Base-by-base conservation (phyloP, 1,140 invertebrate genomes). In the Heliconius hermathena region DNA sequence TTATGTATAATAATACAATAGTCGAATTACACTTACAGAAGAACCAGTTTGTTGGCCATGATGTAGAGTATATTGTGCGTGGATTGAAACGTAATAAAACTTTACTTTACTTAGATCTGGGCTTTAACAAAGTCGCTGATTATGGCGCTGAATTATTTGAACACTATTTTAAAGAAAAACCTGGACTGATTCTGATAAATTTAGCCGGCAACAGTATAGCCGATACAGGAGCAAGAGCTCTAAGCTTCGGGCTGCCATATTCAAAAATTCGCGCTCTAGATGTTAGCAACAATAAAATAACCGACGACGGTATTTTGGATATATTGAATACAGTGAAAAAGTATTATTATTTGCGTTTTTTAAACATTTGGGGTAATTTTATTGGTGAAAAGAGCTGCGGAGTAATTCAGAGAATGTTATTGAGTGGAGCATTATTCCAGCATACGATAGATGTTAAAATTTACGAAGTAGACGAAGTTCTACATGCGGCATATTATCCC, bases 11-110 rank as follows among this genome's bases (percentile, higher is more conserved):
- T 80, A 79, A 76, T 1, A 90, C 86, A 16, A 87, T 96, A 41
- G 88, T 91, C 2, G 95, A 96, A 82, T 82, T 96, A 20, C 94
- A 96, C 87, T 88, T 96, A 13, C 95, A 96, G 85, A 96, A 96
- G 80, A 96, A 95, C 78, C 84, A 93, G 79, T 94, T 96, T 29
- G 93, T 93, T 36, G 95, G 95, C 0, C 95, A 96, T 71, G 95
- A 96, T 82, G 88, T 96, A 3, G 95, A 96, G 84, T 92, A 90
- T 52, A 86, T 96, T 79, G 81, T 95, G 13, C 80, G 88, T 70
- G 95, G 96, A 33, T 88, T 96, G 71, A 82, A 83, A 54, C 73
- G 80, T 11, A 96, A 96, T 81, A 90, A 86, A 38, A 95, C 94
- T 0, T 83, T 96, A 26, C 75, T 89, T 26, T 89, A 95, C 38